Evolutionary conservation across 1,140 invertebrate species (phyloP).

Genomic region (Bombus waltoni): DNA sequence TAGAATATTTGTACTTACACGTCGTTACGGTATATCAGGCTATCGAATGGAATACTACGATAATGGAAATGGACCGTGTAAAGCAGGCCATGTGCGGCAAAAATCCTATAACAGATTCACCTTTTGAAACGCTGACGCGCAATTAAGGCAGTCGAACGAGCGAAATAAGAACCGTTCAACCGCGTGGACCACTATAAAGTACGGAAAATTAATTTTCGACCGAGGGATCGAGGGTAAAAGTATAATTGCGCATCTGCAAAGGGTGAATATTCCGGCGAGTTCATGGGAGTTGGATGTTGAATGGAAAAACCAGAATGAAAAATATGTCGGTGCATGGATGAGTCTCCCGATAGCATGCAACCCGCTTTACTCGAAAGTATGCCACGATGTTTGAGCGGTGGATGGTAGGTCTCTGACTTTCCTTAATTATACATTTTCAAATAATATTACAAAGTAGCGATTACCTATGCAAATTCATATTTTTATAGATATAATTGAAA

Average conservation of each 20-base stretch:
- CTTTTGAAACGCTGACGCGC: neutral
- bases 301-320: neutral
- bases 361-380: slow-evolving; percentile 4
- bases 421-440: too few species aligned
- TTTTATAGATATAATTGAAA: too few species aligned
- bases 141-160: neutral
- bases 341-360: neutral
- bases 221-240: too few species aligned
- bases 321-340: neutral
- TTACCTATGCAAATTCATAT: neutral
- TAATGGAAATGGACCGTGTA: neutral
- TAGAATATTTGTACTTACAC: neutral
- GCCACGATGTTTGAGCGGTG: neutral
- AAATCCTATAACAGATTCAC: neutral
- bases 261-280: neutral
- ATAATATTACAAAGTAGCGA: too few species aligned
- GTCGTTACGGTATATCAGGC: neutral
- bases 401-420: neutral
- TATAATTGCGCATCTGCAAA: neutral
- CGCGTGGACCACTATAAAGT: too few species aligned
- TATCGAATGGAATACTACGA: neutral
- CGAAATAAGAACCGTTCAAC: neutral
- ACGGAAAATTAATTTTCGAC: neutral
- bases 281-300: neutral
- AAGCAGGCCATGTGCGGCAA: neutral